Percentiles rank a stretch among this genome's conserved stretches.
Conservation (phyloP, 1,140 invertebrate genomes). For the Drosophila watanabei region DNA sequence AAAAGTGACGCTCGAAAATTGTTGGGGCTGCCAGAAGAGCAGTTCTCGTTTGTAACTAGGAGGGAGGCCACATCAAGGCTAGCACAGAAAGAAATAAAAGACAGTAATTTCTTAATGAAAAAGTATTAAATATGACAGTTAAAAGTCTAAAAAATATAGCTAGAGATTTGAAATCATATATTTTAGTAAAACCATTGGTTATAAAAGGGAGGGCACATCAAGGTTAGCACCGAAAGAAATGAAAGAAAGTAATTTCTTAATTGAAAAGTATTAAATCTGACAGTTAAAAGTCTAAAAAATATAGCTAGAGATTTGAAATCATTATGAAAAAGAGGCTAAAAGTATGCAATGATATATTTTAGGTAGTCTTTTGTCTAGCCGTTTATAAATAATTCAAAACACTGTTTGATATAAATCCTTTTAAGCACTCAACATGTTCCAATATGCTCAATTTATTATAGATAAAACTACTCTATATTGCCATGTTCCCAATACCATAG, state of each 20-base stretch:
- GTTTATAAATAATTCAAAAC: not conserved
- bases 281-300: not conserved
- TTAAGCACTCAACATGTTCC: not conserved
- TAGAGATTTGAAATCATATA: not conserved
- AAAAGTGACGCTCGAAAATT: slow-evolving; percentile 55
- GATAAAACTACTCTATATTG: not conserved
- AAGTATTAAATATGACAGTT: not conserved
- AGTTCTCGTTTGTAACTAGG: slow-evolving; percentile 15
- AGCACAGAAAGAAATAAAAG: slow-evolving; percentile 1
- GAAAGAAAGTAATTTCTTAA: not conserved
- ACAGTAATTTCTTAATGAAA: not conserved
- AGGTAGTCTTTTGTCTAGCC: no score
- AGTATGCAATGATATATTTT: not conserved
- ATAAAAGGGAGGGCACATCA: not conserved
- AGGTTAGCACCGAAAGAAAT: slow-evolving; percentile 12
- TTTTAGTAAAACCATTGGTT: no score
- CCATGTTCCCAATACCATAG: not conserved
- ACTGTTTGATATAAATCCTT: not conserved
- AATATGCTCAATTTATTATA: slow-evolving; percentile 11
- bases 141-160: rapidly evolving
- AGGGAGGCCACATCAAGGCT: not conserved
- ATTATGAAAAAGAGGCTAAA: not conserved
- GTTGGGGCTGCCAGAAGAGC: slow-evolving; percentile 54
- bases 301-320: not conserved
- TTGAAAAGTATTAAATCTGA: not conserved